These are phyloP conservation scores for Tamias sibiricus DNA, from an alignment of 2,113 vertebrate species.

Conservation along the genomic window DNA sequence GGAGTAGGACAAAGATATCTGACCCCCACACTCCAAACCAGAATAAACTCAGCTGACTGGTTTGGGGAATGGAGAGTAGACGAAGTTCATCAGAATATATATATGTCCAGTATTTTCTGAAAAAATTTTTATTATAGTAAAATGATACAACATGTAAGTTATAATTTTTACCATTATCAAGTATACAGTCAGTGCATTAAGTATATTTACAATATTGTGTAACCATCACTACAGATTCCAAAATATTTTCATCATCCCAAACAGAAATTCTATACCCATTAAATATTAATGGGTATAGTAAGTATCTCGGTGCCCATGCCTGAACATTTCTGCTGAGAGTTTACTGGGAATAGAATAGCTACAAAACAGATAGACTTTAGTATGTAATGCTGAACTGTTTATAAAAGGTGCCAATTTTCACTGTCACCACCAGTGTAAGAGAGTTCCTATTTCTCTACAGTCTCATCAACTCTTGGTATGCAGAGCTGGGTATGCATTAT, in stretches of 20 bases:
- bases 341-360: not conserved
- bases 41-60: slow-evolving; percentile 9
- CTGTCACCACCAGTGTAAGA: not conserved
- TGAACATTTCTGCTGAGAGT: not conserved
- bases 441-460: not conserved
- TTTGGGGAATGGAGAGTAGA: not conserved
- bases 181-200: not conserved
- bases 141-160: not conserved
- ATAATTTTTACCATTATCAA: slow-evolving; percentile 13
- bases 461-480: not conserved
- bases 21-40: not conserved
- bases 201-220: not conserved
- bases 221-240: not conserved
- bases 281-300: not conserved
- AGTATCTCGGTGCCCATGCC: not conserved
- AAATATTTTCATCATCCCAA: not conserved
- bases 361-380: not conserved
- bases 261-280: not conserved
- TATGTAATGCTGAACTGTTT: not conserved
- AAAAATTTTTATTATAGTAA: not conserved
- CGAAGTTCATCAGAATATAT: not conserved
- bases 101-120: not conserved
- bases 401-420: not conserved
- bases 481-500: not conserved
- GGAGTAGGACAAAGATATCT: not conserved